Conservation (phyloP, 1,140 invertebrate species). For the Artemia franciscana region DNA sequence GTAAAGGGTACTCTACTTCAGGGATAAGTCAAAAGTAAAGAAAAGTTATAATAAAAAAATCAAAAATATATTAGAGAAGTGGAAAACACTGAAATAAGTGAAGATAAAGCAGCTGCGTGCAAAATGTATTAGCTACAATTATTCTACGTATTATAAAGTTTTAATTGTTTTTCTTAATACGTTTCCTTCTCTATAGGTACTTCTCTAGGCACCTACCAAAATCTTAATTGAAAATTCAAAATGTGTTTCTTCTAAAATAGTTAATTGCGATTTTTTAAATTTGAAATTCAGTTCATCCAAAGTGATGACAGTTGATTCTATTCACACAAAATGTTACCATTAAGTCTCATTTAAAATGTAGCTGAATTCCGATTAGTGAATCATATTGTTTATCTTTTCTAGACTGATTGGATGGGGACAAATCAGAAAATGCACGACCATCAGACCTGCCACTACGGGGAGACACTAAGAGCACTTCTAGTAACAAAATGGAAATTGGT, state of each 20-base stretch:
- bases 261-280: not conserved
- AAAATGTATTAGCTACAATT: too few species aligned
- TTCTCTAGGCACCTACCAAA: not conserved
- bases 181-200: too few species aligned
- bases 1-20: too few species aligned
- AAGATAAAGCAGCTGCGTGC: too few species aligned
- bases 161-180: too few species aligned
- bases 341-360: not conserved
- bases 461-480: slow-evolving; percentile 9
- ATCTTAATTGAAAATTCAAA: not conserved
- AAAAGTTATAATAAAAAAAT: too few species aligned
- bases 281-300: not conserved
- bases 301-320: not conserved
- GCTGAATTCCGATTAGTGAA: not conserved
- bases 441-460: slow-evolving; percentile 33
- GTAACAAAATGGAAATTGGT: not conserved
- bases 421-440: slow-evolving; percentile 72
- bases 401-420: slow-evolving; percentile 92
- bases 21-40: too few species aligned
- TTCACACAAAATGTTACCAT: not conserved
- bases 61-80: too few species aligned
- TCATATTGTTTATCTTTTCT: slow-evolving; percentile 7
- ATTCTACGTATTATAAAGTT: too few species aligned
- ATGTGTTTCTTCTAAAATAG: not conserved
- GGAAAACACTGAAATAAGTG: too few species aligned